phyloP scores from a whole-genome alignment of 2,888 invertebrate species.

The Ypsolopha sequella region DNA sequence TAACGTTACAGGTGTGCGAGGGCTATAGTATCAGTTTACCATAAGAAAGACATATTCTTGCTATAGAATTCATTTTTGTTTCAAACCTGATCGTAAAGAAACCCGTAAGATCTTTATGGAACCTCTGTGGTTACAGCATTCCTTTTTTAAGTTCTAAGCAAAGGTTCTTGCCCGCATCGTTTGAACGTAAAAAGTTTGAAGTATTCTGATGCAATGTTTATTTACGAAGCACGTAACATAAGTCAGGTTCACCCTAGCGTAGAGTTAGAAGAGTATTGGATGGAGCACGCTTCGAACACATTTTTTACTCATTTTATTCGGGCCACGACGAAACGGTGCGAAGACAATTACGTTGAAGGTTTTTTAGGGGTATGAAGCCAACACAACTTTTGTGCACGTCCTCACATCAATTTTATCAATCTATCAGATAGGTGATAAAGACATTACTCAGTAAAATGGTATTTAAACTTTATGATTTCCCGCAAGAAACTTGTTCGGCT shows the following conservation, averaged over 20 bases:
- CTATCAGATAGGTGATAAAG: neutral
- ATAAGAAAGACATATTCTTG: neutral
- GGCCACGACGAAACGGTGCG: neutral
- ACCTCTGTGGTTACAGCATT: too few relatives aligned
- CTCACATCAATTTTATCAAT: too few relatives aligned
- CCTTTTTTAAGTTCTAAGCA: too few relatives aligned
- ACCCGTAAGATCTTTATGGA: too few relatives aligned
- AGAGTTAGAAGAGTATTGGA: slow-evolving; percentile 24
- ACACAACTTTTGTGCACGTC: too few relatives aligned
- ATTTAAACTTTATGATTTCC: neutral
- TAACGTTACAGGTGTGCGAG: slow-evolving; percentile 9
- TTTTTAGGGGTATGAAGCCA: too few relatives aligned
- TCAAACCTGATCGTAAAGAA: slow-evolving; percentile 16
- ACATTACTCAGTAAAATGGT: neutral
- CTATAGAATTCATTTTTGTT: neutral
- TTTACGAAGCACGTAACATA: slow-evolving; percentile 36
- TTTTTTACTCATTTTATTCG: slow-evolving; percentile 12
- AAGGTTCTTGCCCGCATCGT: neutral
- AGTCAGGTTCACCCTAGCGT: slow-evolving; percentile 8
- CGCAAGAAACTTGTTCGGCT: neutral
- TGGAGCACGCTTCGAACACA: slow-evolving; percentile 24
- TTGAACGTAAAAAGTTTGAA: slow-evolving; percentile 15
- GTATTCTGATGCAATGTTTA: slow-evolving; percentile 19
- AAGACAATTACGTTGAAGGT: too few relatives aligned
- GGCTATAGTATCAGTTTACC: neutral